Percentiles rank a stretch among this genome's conserved stretches.
Evolutionary conservation across 64 coral and sea anemone genomes (phyloP).

Genomic region (Montipora efflorescens): DNA sequence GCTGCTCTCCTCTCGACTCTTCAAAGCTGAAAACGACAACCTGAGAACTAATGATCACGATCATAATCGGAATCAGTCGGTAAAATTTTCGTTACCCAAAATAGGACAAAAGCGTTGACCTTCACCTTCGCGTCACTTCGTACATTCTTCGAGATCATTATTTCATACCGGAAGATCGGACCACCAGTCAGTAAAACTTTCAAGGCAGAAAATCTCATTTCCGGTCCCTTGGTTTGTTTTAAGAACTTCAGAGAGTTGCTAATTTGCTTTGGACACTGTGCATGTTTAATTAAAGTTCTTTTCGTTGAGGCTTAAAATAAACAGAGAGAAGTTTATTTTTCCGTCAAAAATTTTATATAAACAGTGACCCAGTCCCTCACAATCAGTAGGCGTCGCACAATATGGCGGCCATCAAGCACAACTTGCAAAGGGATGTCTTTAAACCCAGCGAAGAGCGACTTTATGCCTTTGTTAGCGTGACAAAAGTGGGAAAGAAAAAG

Average conservation of each 20-base stretch:
- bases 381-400: background rate
- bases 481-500: slow-evolving; percentile 98
- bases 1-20: background rate
- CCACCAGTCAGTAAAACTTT: background rate
- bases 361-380: background rate
- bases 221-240: background rate
- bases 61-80: slow-evolving; percentile 22
- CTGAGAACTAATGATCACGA: slow-evolving; percentile 27
- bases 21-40: background rate
- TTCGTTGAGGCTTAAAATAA: background rate
- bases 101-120: background rate
- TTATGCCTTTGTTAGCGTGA: slow-evolving; percentile 94
- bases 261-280: too few species aligned
- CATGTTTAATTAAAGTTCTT: background rate
- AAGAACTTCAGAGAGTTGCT: background rate
- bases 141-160: background rate
- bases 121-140: background rate
- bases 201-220: background rate
- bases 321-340: background rate
- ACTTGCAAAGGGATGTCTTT: slow-evolving; percentile 95
- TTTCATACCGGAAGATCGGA: background rate
- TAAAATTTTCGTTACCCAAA: slow-evolving; percentile 18
- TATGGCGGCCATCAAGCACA: slow-evolving; percentile 98
- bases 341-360: too few species aligned
- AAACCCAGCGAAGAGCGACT: slow-evolving; percentile 94